A percentile compares a stretch with the other conserved stretches of the same genome.
Conservation (phyloP, 1,140 invertebrate species). For the Brachionus koreanus region DNA sequence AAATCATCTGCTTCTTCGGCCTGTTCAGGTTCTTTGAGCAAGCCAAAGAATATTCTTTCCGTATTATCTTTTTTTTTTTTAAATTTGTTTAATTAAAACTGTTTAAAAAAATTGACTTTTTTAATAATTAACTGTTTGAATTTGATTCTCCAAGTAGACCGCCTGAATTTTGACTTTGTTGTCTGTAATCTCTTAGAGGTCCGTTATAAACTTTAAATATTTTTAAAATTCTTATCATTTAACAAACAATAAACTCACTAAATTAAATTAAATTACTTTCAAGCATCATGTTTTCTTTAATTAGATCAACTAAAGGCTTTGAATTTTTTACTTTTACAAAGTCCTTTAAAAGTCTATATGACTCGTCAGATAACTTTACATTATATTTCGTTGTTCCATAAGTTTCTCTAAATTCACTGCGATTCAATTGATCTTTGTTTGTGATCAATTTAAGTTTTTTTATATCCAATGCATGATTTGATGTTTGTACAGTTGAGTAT, state of each 20-base stretch:
- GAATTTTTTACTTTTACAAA: conserved; percentile 44
- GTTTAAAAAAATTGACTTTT: not conserved
- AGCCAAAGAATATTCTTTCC: conserved; percentile 26
- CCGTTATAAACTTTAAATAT: conserved; percentile 15
- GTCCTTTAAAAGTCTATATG: conserved; percentile 22
- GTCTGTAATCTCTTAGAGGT: not conserved
- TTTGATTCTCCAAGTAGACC: conserved; percentile 35
- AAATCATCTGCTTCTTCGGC: not conserved
- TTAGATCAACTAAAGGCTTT: conserved; percentile 40
- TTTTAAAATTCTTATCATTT: no score
- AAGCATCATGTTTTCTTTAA: conserved; percentile 39
- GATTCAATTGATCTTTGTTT: conserved; percentile 26
- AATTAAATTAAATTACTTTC: conserved; percentile 17
- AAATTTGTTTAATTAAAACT: not conserved
- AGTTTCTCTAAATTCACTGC: conserved; percentile 27
- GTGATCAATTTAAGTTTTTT: conserved; percentile 1
- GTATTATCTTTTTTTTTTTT: not conserved
- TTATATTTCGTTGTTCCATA: conserved; percentile 34
- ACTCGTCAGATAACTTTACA: conserved; percentile 32
- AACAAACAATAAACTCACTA: not conserved
- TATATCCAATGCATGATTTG: conserved; percentile 16
- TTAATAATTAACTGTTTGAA: not conserved
- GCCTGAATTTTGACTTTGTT: not conserved
- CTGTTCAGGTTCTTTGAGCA: conserved; percentile 27
- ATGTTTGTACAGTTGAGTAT: not conserved